Evolutionary conservation across 1,140 invertebrate species (phyloP), one percentile per base, ranked within the genome.

Genomic region (Probaryconus sp.): DNA sequence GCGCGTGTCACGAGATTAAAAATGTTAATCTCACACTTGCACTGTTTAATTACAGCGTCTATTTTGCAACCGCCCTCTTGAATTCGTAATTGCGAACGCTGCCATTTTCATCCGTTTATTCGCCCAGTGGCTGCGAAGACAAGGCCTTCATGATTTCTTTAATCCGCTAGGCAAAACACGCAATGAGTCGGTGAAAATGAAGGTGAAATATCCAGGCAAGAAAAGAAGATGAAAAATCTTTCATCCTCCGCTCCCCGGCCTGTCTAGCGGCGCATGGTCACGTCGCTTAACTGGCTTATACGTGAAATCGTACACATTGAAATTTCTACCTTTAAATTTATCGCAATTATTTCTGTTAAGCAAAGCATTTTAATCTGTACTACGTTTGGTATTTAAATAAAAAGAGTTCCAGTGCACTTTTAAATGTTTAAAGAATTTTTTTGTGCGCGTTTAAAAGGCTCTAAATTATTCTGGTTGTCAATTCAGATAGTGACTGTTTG

Each of bases 111-210:
- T 69, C 17, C 60, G 47, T 69, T 75, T 69, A 64, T 69, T 65
- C 71, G 60, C 40, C 53, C 28, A 64, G 58, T 75, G 50, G 58
- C 64, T 17, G 28, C 45, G 65, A 65, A 56, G 68, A 5, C 64
- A 20, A 75, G 72, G 53, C 47, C 72, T 75, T 75, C 64, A 68
- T 51, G 64, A 51, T 69, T 75, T 69, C 65, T 64, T 75, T 75
- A 64, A 63, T 42, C 10, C 16, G 53, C 14, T 13, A 10, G 28
- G 56, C 31, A 61, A 67, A 74, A 63, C 71, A 65, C 53, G 60
- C 65, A 61, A 76, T 76, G 65, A 70, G 51, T 60, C 60, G 42
- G 47, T 67, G 60, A 69, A 76, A 76, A 76, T 76, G 53, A 76
- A 70, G 72, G 51, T 67, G 60, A 65, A 69, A 55, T 58, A 64